Evolutionary conservation across 1,140 invertebrate species (phyloP), one percentile per base, ranked within the genome.

Genomic region (Bombus difficillimus): DNA sequence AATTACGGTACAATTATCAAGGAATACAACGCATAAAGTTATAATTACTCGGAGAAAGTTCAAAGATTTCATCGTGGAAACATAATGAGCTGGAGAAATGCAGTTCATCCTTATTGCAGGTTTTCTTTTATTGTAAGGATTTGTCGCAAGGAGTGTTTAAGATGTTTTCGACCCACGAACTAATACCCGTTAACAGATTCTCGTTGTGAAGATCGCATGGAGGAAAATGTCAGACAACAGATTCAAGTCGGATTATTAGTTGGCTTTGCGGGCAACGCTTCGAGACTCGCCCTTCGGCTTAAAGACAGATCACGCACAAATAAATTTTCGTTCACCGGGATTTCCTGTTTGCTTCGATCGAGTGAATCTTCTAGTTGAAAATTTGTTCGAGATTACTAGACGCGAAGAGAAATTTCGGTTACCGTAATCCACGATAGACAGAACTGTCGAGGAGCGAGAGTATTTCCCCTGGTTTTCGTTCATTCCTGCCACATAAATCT

Each of bases 291-390:
- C 22, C 47, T 72, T 10, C 68, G 57, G 82, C 77, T 88, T 62
- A 62, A 28, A 53, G 47, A 22, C 53, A 71, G 34, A 76, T 83
- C 64, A 79, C 68, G 62, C 62, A 10, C 39, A 39, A 87, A 87
- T 82, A 87, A 88, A 88, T 86, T 74, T 59, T 37, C 75, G 69
- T 69, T 75, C 71, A 74, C 59, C 79, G 66, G 47, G n/a, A 66
- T 43, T 47, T 22, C 8, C 64, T 62, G 64, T 76, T 64, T 53
- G 37, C 28, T 12, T 59, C 41, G 32, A 41, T 37, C 34, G 66
- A 75, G 57, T 43, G 73, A 34, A 53, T 76, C 34, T n/a, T 25
- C 43, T 39, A 32, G 53, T 37, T 28, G 81, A 66, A 47, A 85
- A 41, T 88, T 76, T 43, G 41, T 34, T 43, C 53, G 71, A 47